Evolutionary conservation across 2,113 vertebrate species (phyloP).

Genomic region (Salvelinus sp.): DNA sequence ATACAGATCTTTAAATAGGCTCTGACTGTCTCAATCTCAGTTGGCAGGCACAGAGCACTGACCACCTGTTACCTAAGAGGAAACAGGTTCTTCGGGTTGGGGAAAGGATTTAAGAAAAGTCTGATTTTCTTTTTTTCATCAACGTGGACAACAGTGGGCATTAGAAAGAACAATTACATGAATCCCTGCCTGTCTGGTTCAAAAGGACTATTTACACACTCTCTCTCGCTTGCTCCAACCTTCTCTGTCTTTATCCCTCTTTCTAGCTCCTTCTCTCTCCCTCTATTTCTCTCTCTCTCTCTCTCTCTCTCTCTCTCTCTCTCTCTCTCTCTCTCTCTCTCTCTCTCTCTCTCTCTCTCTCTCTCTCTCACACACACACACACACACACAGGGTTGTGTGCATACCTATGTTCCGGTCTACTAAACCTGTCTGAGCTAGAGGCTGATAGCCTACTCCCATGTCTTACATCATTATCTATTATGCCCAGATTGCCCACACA

Average conservation of each 20-base stretch:
- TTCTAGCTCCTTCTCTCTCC: too few relatives aligned
- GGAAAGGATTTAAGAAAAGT: slow-evolving; percentile 26
- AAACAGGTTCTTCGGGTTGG: slow-evolving; percentile 37
- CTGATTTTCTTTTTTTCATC: slow-evolving; percentile 13
- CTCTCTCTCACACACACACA: slow-evolving; percentile 4
- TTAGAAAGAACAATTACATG: slow-evolving; percentile 13
- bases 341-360: neutral
- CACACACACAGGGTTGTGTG: neutral
- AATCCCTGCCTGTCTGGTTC: slow-evolving; percentile 12
- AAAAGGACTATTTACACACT: slow-evolving; percentile 20
- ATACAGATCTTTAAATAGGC: slow-evolving; percentile 22
- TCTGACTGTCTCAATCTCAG: slow-evolving; percentile 26
- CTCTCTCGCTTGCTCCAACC: neutral
- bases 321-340: too few relatives aligned
- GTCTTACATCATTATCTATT: neutral
- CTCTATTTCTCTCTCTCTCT: too few relatives aligned
- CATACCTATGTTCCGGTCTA: neutral
- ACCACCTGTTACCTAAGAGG: slow-evolving; percentile 60
- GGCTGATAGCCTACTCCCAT: neutral
- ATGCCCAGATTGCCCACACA: neutral
- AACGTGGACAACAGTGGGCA: neutral
- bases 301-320: neutral
- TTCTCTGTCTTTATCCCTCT: too few relatives aligned
- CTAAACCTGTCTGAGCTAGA: neutral
- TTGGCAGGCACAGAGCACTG: slow-evolving; percentile 24